Evolutionary conservation across 2,888 invertebrate genomes (phyloP), one percentile per base, ranked within the genome.

Genomic region (Helobdella robusta): DNA sequence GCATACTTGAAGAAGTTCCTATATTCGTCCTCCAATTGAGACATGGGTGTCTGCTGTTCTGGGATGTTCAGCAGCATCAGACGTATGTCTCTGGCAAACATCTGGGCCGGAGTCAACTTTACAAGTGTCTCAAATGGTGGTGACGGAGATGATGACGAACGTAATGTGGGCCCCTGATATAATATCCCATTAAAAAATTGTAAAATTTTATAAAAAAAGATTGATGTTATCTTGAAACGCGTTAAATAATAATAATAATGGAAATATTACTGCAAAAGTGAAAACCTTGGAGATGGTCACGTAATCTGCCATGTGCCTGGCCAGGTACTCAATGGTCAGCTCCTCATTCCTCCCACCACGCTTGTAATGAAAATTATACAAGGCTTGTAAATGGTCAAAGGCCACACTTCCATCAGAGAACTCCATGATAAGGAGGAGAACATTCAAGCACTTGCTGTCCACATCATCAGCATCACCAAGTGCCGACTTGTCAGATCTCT

Each of bases 351-450:
- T n/a, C n/a, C n/a, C n/a, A n/a, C n/a, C n/a, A n/a, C n/a, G n/a
- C 2, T 56, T 1, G 32, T 30, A 56, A n/a, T 30, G 30, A 20
- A 46, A 32, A 32, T 28, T 20, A 44, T 68, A 68, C 8, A 32
- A 25, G 8, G n/a, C 20, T 28, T 46, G 23, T 20, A 71, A 65
- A 23, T 62, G 28, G 1, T 32, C n/a, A 56, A 68, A 18, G 8
- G 48, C 3, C 64, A 68, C 60, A 50, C 52, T 50, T n/a, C 65
- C 69, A 15, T 67, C 66, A 0, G 67, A 36, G 8, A 84, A 82
- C 66, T 84, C 83, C 79, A 86, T 83, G 66, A 87, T 78, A 46
- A 86, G 75, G 62, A 83, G 80, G 73, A 86, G 83, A 64, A 84
- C 81, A 68, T 83, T 82, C 1, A 32, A 5, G 3, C 30, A 23